A percentile compares a stretch with the other conserved stretches of the same genome.
Conservation (phyloP, 2,113 vertebrate genomes). For the Paracyprichromis sp. region DNA sequence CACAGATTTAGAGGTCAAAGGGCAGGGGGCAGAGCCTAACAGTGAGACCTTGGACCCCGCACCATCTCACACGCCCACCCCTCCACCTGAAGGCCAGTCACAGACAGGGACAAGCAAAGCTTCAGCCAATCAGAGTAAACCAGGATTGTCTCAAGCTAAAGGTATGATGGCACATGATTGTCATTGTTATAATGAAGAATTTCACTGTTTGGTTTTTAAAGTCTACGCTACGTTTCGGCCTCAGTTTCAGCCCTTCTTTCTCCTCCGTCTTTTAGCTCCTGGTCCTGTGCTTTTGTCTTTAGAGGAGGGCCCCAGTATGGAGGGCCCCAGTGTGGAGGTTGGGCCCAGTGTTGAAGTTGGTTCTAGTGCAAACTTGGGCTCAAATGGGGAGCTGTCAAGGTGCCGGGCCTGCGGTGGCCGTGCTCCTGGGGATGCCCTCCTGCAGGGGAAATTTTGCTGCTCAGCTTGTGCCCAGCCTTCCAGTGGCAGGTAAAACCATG, state of each 20-base stretch:
- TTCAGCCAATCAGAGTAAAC: conserved; percentile 23
- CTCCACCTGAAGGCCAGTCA: conserved; percentile 61
- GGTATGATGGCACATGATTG: background rate
- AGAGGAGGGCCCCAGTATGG: conserved; percentile 41
- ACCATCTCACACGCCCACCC: conserved; percentile 61
- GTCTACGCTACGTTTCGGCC: background rate
- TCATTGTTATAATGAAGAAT: background rate
- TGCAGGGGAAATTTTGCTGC: conserved; percentile 75
- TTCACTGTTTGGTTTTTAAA: background rate
- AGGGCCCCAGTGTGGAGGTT: conserved; percentile 41
- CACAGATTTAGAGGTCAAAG: conserved; percentile 82
- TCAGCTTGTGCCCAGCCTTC: conserved; percentile 70
- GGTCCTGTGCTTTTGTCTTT: conserved; percentile 46
- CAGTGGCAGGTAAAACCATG: conserved; percentile 66
- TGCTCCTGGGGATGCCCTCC: conserved; percentile 63
- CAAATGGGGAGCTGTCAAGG: conserved; percentile 54
- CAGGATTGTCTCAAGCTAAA: conserved; percentile 47
- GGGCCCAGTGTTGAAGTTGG: conserved; percentile 51
- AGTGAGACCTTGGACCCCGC: conserved; percentile 44
- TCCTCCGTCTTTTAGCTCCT: conserved; percentile 9
- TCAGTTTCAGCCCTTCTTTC: background rate
- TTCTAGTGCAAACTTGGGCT: background rate
- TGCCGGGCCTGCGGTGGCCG: conserved; percentile 63
- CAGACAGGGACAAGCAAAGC: conserved; percentile 7
- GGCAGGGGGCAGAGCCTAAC: conserved; percentile 34